A percentile compares a stretch with the other conserved stretches of the same genome.
phyloP scores from a whole-genome alignment of 2,797 vertebrate genomes.

The Chaetophractus vellerosus region DNA sequence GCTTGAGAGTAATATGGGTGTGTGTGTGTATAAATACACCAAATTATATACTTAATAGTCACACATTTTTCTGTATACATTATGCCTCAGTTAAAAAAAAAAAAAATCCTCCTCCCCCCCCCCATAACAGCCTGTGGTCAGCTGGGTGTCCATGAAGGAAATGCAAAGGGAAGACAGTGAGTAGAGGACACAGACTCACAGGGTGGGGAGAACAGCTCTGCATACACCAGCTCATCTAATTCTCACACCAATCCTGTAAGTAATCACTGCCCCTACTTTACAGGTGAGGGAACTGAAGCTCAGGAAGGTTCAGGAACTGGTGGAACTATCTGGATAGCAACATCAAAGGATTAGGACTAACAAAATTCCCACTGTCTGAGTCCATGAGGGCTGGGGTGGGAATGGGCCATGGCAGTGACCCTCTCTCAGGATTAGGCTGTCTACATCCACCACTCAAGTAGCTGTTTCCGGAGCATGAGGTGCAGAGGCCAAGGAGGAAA shows the following conservation, averaged over 20 bases:
- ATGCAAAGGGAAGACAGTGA: background rate
- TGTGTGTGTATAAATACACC: background rate
- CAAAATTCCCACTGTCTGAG: background rate
- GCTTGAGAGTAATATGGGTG: background rate
- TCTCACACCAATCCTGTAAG: background rate
- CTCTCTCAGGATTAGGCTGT: slow-evolving; percentile 50
- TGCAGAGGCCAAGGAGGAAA: slow-evolving; percentile 85
- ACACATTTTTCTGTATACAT: background rate
- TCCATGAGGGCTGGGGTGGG: background rate
- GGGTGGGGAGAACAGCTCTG: background rate
- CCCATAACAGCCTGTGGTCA: background rate
- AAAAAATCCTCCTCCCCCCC: background rate
- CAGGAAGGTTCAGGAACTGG: background rate
- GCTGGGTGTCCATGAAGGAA: background rate
- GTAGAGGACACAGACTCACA: accelerated
- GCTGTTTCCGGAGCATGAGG: slow-evolving; percentile 80
- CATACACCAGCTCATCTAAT: background rate
- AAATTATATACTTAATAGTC: background rate
- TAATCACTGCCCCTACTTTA: background rate
- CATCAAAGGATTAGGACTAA: background rate
- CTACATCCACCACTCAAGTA: slow-evolving; percentile 64
- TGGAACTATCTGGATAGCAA: background rate
- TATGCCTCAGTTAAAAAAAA: background rate
- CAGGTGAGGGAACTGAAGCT: background rate
- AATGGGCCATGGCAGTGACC: background rate